Conservation (phyloP, 2,113 vertebrate species). For the Percopsis transmontana region DNA sequence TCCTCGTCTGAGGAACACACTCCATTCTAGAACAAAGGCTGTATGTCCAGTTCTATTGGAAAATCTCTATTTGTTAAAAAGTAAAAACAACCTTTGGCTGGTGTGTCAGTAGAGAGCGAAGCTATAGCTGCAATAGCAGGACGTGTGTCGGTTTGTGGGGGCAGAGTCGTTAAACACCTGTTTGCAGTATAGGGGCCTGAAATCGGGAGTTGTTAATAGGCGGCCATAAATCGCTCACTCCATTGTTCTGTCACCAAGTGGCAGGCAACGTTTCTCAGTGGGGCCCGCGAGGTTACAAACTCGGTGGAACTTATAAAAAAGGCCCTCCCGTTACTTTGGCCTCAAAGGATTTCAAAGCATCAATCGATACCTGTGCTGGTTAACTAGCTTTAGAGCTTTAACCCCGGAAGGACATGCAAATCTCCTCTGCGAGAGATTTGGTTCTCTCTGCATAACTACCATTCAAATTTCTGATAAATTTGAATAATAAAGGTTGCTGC, state of each 20-base stretch:
- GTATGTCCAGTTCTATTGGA: too few relatives aligned
- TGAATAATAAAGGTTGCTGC: constrained; percentile 32
- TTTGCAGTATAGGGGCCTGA: constrained; percentile 67
- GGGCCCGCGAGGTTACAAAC: constrained; percentile 54
- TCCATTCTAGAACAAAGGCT: too few relatives aligned
- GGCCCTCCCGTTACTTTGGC: constrained; percentile 16
- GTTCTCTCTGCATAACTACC: constrained; percentile 33
- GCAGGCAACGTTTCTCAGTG: constrained; percentile 60
- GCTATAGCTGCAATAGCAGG: constrained; percentile 50
- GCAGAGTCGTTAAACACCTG: constrained; percentile 75
- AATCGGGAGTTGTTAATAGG: constrained; percentile 72
- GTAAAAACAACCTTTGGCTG: not conserved
- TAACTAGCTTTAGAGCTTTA: constrained; percentile 34
- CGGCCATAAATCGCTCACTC: constrained; percentile 75
- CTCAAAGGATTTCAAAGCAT: constrained; percentile 49
- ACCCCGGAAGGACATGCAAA: constrained; percentile 38
- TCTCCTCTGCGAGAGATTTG: constrained; percentile 32
- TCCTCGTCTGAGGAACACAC: too few relatives aligned
- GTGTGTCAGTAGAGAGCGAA: constrained; percentile 13
- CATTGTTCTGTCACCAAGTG: constrained; percentile 77
- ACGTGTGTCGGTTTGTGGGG: constrained; percentile 44
- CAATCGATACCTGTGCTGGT: constrained; percentile 21
- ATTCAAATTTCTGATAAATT: constrained; percentile 25
- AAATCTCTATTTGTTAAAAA: too few relatives aligned
- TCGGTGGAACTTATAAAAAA: constrained; percentile 14